These are phyloP conservation scores for Tonatia bakeri DNA, from an alignment of 2,113 vertebrate genomes.

Conservation along the genomic window DNA sequence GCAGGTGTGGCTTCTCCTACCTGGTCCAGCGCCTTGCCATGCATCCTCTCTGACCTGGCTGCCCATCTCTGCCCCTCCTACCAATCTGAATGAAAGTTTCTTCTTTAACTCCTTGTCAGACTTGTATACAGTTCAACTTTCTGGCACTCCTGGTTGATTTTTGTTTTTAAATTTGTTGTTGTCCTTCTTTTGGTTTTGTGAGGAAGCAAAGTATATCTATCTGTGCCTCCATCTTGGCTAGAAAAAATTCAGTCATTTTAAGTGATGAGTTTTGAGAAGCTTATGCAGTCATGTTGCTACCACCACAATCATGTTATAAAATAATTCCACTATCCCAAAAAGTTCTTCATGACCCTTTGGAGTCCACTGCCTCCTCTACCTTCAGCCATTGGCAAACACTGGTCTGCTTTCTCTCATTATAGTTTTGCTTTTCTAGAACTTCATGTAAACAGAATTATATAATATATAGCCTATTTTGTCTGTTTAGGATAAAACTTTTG, in stretches of 20 bases:
- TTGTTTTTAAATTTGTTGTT: too few relatives aligned
- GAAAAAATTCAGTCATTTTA: background rate
- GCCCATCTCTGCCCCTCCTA: too few relatives aligned
- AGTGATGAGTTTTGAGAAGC: background rate
- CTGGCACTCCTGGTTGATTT: too few relatives aligned
- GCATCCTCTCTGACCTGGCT: too few relatives aligned
- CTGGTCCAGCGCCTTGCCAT: too few relatives aligned
- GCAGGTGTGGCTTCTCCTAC: too few relatives aligned
- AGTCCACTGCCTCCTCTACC: background rate
- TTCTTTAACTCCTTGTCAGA: too few relatives aligned
- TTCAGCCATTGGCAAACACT: background rate
- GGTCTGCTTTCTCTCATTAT: background rate
- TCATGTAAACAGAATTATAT: background rate
- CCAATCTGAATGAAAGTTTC: too few relatives aligned
- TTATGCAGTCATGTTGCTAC: background rate
- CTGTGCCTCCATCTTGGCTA: too few relatives aligned
- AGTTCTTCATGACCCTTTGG: background rate
- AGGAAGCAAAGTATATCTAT: too few relatives aligned
- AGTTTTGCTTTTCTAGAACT: background rate
- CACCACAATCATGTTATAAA: background rate
- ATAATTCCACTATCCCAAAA: background rate
- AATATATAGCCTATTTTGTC: background rate
- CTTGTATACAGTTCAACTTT: too few relatives aligned
- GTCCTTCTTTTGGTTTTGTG: too few relatives aligned
- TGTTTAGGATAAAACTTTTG: background rate